Base-by-base conservation (phyloP, 2,113 vertebrate species). In the Alligator mississippiensis region DNA sequence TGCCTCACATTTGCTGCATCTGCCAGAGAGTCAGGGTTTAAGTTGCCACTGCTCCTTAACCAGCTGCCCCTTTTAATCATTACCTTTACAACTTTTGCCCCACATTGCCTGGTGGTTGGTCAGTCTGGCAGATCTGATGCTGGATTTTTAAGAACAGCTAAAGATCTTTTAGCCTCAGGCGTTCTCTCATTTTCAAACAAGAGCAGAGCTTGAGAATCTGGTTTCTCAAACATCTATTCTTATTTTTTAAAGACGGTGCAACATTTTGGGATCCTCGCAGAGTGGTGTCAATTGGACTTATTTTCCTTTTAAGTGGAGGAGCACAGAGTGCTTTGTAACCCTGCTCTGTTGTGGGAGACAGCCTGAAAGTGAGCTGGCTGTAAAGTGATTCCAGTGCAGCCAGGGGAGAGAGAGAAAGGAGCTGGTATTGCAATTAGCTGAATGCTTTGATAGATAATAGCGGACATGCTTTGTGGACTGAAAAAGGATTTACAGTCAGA, bases 401-500 rank as follows among this genome's bases (percentile, higher is more conserved):
- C 85, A 79, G 94, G 89, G 58, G 28, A 82, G 75, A 27, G 24
- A 27, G 47, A 61, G 80, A 5, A n/a, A 87, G 58, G 82, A 95
- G 95, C 85, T 18, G 90, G 96, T 90, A 38, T 72, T 64, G 78
- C 84, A 70, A 61, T 85, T 93, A 95, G 85, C 84, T 94, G 95
- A 89, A 96, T 97, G 96, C 84, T 94, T 96, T 96, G 90, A 38
- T 96, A 96, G 93, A 87, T 84, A 88, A 87, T 68, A 94, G 95
- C 90, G 97, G 97, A 94, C 96, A 98, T 98, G 98, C 97, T 98
- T 88, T 98, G 98, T 91, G 98, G 98, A 91, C 97, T 98, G 94
- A 98, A 96, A 94, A 98, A 98, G 96, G 98, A 98, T 93, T 97
- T 98, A 91, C 98, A 98, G 91, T 97, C 96, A 77, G 98, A 97